These are phyloP conservation scores for Druceiella hillmani DNA, from an alignment of 2,888 invertebrate species.

Conservation along the genomic window DNA sequence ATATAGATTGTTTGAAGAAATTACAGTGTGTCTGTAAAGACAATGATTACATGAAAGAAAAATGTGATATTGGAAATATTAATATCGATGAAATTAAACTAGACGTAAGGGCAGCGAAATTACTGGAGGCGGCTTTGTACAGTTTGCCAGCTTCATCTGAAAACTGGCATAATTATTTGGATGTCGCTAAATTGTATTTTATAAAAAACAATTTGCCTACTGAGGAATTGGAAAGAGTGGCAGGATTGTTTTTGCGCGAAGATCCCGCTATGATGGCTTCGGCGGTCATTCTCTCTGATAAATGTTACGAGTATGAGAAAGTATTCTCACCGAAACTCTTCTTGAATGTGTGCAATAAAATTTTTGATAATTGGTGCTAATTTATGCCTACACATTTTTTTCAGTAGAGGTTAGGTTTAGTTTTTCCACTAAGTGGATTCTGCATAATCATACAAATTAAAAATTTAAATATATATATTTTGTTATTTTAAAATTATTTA, in stretches of 20 bases:
- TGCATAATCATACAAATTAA: too few relatives aligned
- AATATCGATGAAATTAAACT: constrained; percentile 31
- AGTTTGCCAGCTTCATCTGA: constrained; percentile 38
- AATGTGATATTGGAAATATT: too few relatives aligned
- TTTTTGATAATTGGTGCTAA: constrained; percentile 46
- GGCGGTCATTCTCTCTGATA: constrained; percentile 45
- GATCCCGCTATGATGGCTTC: constrained; percentile 43
- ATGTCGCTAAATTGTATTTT: constrained; percentile 39
- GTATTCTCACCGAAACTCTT: constrained; percentile 45
- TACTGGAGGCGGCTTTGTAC: constrained; percentile 40
- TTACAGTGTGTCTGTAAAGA: too few relatives aligned
- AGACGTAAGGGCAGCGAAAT: constrained; percentile 34
- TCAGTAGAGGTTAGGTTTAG: too few relatives aligned
- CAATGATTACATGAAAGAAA: too few relatives aligned
- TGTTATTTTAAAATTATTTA: too few relatives aligned
- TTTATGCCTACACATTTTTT: too few relatives aligned
- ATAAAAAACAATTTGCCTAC: constrained; percentile 39
- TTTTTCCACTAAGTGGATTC: too few relatives aligned
- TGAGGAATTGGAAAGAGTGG: constrained; percentile 48
- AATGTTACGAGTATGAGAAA: constrained; percentile 42
- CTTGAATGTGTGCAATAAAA: constrained; percentile 44
- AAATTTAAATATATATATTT: too few relatives aligned
- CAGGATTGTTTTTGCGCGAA: constrained; percentile 51
- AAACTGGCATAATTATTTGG: constrained; percentile 42
- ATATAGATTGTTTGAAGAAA: too few relatives aligned